These are phyloP conservation scores for Autographa pulchrina DNA, from an alignment of 2,888 invertebrate species.

Conservation along the genomic window DNA sequence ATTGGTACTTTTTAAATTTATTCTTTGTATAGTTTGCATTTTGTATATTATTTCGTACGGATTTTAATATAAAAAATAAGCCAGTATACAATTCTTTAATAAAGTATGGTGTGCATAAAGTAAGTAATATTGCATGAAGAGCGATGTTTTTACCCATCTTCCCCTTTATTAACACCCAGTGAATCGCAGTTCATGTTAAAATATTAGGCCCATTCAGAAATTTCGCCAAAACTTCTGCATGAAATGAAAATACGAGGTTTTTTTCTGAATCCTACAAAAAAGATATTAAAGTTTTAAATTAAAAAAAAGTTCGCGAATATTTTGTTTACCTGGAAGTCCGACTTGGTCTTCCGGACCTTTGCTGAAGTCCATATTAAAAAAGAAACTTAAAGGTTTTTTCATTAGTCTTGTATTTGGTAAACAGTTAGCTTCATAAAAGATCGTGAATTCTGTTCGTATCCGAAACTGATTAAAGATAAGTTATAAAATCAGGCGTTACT, in stretches of 20 bases:
- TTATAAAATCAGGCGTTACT: no score
- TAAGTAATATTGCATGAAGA: slow-evolving; percentile 32
- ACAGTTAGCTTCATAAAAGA: background rate
- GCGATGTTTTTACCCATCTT: slow-evolving; percentile 38
- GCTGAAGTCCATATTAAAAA: background rate
- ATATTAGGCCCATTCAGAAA: slow-evolving; percentile 60
- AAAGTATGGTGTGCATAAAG: slow-evolving; percentile 16
- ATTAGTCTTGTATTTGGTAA: background rate
- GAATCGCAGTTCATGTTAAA: slow-evolving; percentile 55
- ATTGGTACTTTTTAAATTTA: no score
- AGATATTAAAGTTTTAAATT: slow-evolving; percentile 56
- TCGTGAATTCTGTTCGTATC: background rate
- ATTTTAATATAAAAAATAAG: no score
- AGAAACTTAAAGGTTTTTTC: background rate
- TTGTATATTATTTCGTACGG: no score
- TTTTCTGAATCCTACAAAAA: slow-evolving; percentile 36
- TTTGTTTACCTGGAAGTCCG: slow-evolving; percentile 38
- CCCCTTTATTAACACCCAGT: slow-evolving; percentile 58
- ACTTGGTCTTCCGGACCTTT: slow-evolving; percentile 17
- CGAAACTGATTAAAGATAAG: no score
- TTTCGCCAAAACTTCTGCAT: slow-evolving; percentile 49
- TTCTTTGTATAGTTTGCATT: no score
- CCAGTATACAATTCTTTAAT: background rate
- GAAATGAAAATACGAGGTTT: slow-evolving; percentile 54
- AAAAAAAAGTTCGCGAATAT: slow-evolving; percentile 51